These are phyloP conservation scores for Aplidium turbinatum DNA, from an alignment of 23 tunicate species.

Conservation along the genomic window DNA sequence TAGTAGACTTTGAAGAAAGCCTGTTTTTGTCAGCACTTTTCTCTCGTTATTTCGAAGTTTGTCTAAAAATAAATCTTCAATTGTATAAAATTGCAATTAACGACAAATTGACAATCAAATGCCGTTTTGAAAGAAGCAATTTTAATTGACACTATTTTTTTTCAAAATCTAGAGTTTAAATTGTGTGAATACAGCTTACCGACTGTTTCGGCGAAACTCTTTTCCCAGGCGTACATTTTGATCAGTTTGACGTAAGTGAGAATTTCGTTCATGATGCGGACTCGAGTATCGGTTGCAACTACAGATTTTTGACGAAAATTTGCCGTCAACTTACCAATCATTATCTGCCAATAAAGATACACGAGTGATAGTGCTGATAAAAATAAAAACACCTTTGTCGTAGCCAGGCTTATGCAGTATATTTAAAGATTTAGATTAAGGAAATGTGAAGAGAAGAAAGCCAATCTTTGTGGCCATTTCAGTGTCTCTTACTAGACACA, in stretches of 20 bases:
- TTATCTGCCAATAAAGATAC: constrained; percentile 23
- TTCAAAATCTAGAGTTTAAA: neutral
- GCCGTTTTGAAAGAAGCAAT: neutral
- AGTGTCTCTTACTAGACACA: too few species aligned
- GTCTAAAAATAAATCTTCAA: constrained; percentile 26
- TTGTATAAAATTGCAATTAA: neutral
- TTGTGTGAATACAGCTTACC: constrained; percentile 27
- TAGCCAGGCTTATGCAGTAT: too few species aligned
- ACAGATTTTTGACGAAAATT: constrained; percentile 51
- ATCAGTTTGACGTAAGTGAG: constrained; percentile 83
- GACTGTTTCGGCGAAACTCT: constrained; percentile 73
- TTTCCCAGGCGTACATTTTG: constrained; percentile 95
- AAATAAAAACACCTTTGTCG: too few species aligned
- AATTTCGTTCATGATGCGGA: constrained; percentile 93
- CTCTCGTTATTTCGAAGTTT: constrained; percentile 61
- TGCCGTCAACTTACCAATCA: constrained; percentile 62
- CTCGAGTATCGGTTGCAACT: constrained; percentile 69
- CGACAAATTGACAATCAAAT: neutral
- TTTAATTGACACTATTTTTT: neutral
- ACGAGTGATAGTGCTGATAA: too few species aligned
- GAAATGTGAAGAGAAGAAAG: too few species aligned
- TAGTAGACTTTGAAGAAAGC: constrained; percentile 70
- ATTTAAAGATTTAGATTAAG: too few species aligned
- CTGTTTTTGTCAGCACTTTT: constrained; percentile 52
- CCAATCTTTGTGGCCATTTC: too few species aligned